Evolutionary conservation across 2,113 vertebrate species (phyloP), one percentile per base, ranked within the genome.

Genomic region (Amphiprion ocellaris): DNA sequence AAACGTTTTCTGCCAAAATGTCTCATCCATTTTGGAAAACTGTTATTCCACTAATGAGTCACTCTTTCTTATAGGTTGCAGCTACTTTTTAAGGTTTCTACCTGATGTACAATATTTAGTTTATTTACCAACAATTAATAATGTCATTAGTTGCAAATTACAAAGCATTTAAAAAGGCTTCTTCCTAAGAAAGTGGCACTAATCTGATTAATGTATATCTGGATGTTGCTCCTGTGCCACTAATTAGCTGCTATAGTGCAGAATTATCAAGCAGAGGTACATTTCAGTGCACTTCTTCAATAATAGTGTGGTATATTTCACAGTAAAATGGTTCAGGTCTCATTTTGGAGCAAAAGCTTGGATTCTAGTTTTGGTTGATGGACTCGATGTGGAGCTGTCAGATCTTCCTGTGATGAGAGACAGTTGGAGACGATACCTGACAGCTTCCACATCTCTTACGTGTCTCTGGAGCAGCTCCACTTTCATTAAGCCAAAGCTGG

Each of bases 391-490:
- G 39, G 12, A 53, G 56, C 65, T 61, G 26, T 79, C 71, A 69
- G 44, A 37, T 73, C 8, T 37, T 41, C 44, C 6, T 0, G 23
- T 23, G 39, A 28, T 59, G 62, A 53, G 56, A 47, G 24, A 44
- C 5, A 21, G 7, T 14, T 23, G 26, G 59, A 71, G 65, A 19
- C 30, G 24, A 23, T 23, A 44, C 23, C 50, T 68, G 74, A 77
- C 84, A 82, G 72, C 72, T 74, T 21, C n/a, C 37, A 59, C 61
- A 52, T 30, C 64, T 63, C 26, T 23, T 58, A 54, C 9, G 39
- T 70, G 26, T 53, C 26, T 69, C 44, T 49, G 47, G 41, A 66
- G 5, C n/a, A 23, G 61, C 12, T 74, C 26, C 2, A 0, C 66
- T 71, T 56, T 81, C 33, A 56, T 82, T 52, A 78, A 37, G 41